phyloP scores from a whole-genome alignment of 2,113 vertebrate species.

The Eudorcas thomsonii region DNA sequence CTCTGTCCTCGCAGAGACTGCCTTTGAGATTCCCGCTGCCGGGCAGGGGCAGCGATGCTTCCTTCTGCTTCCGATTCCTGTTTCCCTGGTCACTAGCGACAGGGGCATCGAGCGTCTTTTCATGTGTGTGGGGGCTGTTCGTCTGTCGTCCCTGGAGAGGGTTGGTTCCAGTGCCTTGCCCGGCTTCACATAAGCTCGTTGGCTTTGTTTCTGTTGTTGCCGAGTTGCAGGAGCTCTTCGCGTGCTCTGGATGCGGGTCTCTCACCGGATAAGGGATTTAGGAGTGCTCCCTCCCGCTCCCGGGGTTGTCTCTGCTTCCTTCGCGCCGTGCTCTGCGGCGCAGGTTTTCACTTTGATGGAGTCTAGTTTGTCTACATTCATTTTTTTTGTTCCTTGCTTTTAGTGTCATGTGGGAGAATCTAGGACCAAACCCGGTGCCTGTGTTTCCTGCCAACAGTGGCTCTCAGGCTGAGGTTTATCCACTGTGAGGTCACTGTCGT shows the following conservation, averaged over 20 bases:
- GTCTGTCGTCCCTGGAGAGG: neutral
- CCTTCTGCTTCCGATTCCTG: rapidly evolving
- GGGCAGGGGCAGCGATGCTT: rapidly evolving
- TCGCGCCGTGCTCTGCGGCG: rapidly evolving
- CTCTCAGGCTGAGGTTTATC: neutral
- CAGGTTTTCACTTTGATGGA: neutral
- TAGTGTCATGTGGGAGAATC: neutral
- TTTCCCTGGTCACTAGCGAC: rapidly evolving
- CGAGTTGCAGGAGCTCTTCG: too few relatives aligned
- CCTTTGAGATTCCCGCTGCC: neutral
- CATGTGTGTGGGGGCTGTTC: rapidly evolving
- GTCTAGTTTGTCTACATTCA: rapidly evolving
- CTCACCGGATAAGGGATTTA: rapidly evolving
- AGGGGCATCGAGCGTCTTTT: rapidly evolving
- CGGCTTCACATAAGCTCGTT: rapidly evolving
- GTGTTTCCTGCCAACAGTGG: rapidly evolving
- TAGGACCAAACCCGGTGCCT: too few relatives aligned
- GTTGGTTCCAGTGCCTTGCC: rapidly evolving
- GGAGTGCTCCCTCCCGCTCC: rapidly evolving
- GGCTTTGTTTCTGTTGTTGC: neutral
- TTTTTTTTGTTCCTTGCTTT: neutral
- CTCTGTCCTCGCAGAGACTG: neutral
- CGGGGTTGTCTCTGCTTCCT: neutral
- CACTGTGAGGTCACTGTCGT: too few relatives aligned
- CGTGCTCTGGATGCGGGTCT: rapidly evolving